Evolutionary conservation across 37 sponge, comb jelly and placozoan genomes (phyloP), one percentile per base, ranked within the genome.

Genomic region (Hexactinellida sp.): DNA sequence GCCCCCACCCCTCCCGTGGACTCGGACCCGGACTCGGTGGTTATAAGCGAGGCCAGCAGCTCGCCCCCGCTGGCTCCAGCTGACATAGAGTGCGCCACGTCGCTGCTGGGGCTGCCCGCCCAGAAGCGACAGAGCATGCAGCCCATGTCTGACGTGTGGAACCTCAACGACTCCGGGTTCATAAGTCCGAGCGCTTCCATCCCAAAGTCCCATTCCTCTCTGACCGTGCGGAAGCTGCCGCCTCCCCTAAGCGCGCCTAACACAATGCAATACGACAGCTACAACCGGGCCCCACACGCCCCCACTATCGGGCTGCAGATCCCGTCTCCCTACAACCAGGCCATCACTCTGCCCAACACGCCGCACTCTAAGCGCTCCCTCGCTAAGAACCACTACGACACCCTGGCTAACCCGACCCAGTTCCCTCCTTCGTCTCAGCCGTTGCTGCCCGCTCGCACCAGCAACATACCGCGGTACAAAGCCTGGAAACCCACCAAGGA

Each of bases 401-500:
- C 13, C 52, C 9, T 47, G 16, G 52, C 52, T 47, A 47, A 47
- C 16, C 52, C 52, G 16, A 47, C 76, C 34, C 76, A 63, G 34
- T 63, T n/a, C 76, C 76, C 76, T n/a, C 47, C 47, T 13, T 10
- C 76, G 19, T 47, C 52, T 16, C 52, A 47, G 52, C 76, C 76
- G 28, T 10, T 63, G 30, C 13, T 63, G 5, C 32, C 76, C 3
- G 76, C 76, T 32, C 76, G 76, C 5, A n/a, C 25, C 76, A 63
- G 76, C 34, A 63, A 10, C 13, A n/a, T 63, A 10, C 76, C 76
- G 1, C 76, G 76, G 28, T 63, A 63, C 34, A 63, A 28, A 23
- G 76, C 76, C 28, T 63, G 76, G 76, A 63, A 63, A n/a, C 76
- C 76, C 5, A 63, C 76, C 34, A 63, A 63, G 30, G 76, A 63